Evolutionary conservation across 2,797 vertebrate genomes (phyloP).

Genomic region (Merluccius polli): DNA sequence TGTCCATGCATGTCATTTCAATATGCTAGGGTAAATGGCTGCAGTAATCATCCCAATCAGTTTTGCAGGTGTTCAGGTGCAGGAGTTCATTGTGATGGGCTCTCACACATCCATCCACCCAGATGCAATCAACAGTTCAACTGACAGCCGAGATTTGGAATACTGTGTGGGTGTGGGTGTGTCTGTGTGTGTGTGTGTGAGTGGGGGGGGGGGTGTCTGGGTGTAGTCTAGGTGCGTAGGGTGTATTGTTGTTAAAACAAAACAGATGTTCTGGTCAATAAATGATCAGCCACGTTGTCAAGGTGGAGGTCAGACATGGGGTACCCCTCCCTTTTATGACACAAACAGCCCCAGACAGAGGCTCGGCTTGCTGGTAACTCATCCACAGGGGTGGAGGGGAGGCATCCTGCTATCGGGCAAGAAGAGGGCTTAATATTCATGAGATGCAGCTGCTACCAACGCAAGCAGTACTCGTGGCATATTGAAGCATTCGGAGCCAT

Average conservation of each 20-base stretch:
- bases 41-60: not conserved
- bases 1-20: not conserved
- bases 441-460: constrained; percentile 46
- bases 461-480: constrained; percentile 7
- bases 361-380: constrained; percentile 2
- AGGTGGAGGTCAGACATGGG: constrained; percentile 25
- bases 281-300: not conserved
- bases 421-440: constrained; percentile 58
- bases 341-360: constrained; percentile 24
- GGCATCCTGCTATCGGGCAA: not conserved
- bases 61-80: not conserved
- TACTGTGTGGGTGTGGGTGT: not conserved
- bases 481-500: not conserved
- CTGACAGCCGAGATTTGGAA: not conserved
- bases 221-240: not conserved
- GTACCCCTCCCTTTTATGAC: constrained; percentile 26
- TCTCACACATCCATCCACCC: not conserved
- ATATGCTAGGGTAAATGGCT: not conserved
- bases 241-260: not conserved
- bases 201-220: too few species aligned
- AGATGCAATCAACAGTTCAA: not conserved
- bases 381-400: constrained; percentile 9
- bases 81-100: not conserved
- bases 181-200: too few species aligned
- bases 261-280: not conserved